These are phyloP conservation scores for Hippocampus abdominalis DNA, from an alignment of 2,113 vertebrate species.

Conservation along the genomic window DNA sequence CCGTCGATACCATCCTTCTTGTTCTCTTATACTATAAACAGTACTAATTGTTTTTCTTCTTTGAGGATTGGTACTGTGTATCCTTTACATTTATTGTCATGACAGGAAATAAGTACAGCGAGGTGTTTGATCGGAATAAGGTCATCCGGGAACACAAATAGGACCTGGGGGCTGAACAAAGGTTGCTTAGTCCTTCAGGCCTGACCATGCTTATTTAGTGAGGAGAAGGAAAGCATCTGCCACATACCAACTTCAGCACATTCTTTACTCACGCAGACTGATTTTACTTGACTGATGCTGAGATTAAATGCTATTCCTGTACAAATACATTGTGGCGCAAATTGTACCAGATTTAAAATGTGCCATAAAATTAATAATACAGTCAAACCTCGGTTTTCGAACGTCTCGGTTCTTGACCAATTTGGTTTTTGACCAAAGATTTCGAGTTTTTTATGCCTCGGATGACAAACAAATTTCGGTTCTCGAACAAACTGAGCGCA, in stretches of 20 bases:
- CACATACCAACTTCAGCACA: constrained; percentile 41
- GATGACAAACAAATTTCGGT: no score
- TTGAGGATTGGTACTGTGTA: neutral
- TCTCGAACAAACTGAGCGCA: no score
- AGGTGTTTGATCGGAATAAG: constrained; percentile 58
- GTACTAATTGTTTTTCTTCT: neutral
- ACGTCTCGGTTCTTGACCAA: no score
- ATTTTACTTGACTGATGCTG: constrained; percentile 4
- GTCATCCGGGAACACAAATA: constrained; percentile 34
- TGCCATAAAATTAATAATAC: neutral
- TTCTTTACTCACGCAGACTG: constrained; percentile 20
- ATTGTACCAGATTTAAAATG: neutral
- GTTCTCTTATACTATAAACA: neutral
- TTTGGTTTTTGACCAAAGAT: no score
- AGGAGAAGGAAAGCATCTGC: constrained; percentile 32
- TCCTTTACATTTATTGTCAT: constrained; percentile 2
- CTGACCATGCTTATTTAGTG: constrained; percentile 33
- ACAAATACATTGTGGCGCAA: neutral
- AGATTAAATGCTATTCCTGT: neutral
- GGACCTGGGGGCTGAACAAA: constrained; percentile 54
- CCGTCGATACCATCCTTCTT: neutral
- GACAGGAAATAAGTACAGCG: constrained; percentile 38
- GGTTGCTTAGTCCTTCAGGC: constrained; percentile 57
- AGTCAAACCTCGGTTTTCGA: no score
- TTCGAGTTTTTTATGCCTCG: no score